Percentiles rank a stretch among this genome's conserved stretches.
These are phyloP conservation scores for Acanthococcus lagerstroemiae DNA, from an alignment of 2,888 invertebrate species.

Conservation along the genomic window DNA sequence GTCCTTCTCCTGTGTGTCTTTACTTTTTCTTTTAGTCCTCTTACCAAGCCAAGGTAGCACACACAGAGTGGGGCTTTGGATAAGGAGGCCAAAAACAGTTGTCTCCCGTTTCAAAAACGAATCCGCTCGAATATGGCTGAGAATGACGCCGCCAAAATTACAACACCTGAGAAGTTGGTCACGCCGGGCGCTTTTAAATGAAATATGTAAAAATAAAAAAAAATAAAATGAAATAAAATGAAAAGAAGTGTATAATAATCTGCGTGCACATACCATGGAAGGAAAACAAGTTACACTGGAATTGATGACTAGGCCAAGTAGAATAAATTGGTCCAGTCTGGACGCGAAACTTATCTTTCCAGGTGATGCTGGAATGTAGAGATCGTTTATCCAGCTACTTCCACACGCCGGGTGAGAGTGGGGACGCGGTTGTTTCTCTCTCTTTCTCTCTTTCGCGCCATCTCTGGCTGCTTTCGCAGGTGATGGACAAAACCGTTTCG, in stretches of 20 bases:
- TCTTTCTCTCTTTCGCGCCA: neutral
- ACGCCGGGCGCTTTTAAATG: no score
- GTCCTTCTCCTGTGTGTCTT: no score
- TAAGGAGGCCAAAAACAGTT: no score
- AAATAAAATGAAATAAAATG: neutral
- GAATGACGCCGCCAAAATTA: no score
- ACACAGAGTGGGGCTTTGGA: no score
- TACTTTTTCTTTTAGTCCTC: no score
- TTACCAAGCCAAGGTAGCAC: no score
- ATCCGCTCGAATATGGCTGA: no score
- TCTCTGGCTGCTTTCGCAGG: neutral
- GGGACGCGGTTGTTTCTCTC: constrained; percentile 4
- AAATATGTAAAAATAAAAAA: no score
- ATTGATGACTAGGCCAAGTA: constrained; percentile 27
- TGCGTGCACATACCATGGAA: constrained; percentile 27
- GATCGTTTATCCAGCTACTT: constrained; percentile 22
- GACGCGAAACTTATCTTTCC: constrained; percentile 27
- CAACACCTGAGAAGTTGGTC: no score
- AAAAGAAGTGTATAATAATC: constrained; percentile 1
- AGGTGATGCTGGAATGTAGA: constrained; percentile 27
- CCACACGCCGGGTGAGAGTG: constrained; percentile 10
- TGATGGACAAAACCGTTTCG: constrained; percentile 9
- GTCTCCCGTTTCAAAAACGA: no score
- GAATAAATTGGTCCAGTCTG: constrained; percentile 26
- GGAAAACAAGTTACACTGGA: constrained; percentile 29